A percentile compares a stretch with the other conserved stretches of the same genome.
Conservation (phyloP, 2,888 invertebrate species). For the Drosophila antonietae region DNA sequence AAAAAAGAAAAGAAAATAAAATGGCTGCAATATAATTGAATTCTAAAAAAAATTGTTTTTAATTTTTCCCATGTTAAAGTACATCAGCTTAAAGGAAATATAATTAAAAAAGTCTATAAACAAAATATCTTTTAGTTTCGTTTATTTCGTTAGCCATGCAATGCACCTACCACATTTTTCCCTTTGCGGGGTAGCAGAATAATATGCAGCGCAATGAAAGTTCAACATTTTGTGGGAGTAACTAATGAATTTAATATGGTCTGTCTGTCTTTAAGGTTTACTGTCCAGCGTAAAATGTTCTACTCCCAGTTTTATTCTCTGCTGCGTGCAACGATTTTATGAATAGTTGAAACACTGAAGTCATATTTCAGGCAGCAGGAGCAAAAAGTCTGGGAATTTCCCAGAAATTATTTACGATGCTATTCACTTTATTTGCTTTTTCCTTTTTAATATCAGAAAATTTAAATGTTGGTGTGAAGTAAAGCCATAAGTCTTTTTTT, state of each 20-base stretch:
- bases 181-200: background rate
- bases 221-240: constrained; percentile 33
- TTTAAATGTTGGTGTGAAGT: background rate
- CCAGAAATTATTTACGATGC: constrained; percentile 2
- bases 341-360: background rate
- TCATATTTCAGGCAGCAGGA: background rate
- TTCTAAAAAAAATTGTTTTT: no score
- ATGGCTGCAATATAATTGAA: no score
- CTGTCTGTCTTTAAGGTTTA: background rate
- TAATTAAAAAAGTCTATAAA: no score
- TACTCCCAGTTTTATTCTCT: background rate
- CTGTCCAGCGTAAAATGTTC: background rate
- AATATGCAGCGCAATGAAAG: constrained; percentile 29
- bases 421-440: background rate
- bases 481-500: background rate
- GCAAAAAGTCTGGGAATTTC: background rate
- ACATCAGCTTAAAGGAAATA: no score
- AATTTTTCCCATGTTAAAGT: no score
- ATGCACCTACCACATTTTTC: background rate
- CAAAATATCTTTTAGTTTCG: no score
- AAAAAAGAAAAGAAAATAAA: background rate
- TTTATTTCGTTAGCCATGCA: background rate
- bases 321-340: background rate
- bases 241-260: constrained; percentile 22
- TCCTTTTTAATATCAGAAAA: background rate